Evolutionary conservation across 2,888 invertebrate genomes (phyloP).

Genomic region (Papilio protenor): DNA sequence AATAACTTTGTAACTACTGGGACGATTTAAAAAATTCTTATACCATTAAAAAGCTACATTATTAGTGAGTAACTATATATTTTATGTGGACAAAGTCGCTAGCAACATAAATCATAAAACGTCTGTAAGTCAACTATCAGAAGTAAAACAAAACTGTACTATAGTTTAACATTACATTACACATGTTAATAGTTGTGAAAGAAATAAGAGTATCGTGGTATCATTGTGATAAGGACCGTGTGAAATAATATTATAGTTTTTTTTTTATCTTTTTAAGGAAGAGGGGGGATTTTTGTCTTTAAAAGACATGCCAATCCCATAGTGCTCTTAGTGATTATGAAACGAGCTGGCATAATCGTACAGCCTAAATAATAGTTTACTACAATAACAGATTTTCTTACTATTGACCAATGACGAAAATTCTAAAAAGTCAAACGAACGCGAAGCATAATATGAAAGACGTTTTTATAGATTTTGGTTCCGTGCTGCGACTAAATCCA

Average conservation of each 20-base stretch:
- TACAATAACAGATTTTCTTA: not conserved
- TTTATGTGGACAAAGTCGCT: too few relatives aligned
- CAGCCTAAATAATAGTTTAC: not conserved
- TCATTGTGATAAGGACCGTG: not conserved
- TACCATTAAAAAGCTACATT: too few relatives aligned
- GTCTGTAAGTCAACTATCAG: not conserved
- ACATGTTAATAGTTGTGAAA: not conserved
- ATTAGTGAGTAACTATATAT: too few relatives aligned
- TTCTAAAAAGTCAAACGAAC: not conserved
- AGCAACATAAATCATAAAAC: not conserved
- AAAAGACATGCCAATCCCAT: too few relatives aligned
- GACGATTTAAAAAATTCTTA: too few relatives aligned
- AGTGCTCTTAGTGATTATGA: too few relatives aligned
- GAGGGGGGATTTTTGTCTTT: too few relatives aligned
- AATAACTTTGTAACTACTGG: too few relatives aligned
- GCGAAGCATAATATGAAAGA: not conserved
- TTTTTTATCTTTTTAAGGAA: too few relatives aligned
- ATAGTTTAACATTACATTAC: not conserved
- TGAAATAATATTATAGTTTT: too few relatives aligned
- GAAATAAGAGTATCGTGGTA: slow-evolving; percentile 1
- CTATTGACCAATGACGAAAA: not conserved
- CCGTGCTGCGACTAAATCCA: too few relatives aligned
- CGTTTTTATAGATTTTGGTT: not conserved
- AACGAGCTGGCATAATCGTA: too few relatives aligned
- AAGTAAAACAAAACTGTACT: not conserved